These are phyloP conservation scores for Phalacrocorax carbo DNA, from an alignment of 2,113 vertebrate species.

Conservation along the genomic window DNA sequence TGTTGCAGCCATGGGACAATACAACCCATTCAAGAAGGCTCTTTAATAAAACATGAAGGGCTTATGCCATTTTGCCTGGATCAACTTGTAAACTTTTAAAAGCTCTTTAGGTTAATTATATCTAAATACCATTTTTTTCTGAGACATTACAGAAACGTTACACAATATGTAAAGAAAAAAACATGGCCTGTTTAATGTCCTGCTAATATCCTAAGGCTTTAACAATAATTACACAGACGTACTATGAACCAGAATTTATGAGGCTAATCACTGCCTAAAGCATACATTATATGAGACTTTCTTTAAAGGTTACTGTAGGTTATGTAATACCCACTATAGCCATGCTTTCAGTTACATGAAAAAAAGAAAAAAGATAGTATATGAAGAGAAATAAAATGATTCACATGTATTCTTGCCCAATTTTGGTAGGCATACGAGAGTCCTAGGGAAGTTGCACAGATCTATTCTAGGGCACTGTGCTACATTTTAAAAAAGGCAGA, in stretches of 20 bases:
- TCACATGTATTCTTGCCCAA: not conserved
- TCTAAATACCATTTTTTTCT: constrained; percentile 12
- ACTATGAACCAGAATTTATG: constrained; percentile 62
- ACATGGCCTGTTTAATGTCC: constrained; percentile 25
- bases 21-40: not conserved
- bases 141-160: constrained; percentile 27
- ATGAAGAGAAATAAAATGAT: not conserved
- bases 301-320: constrained; percentile 6
- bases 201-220: constrained; percentile 57
- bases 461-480: not conserved
- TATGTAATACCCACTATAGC: not conserved
- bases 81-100: constrained; percentile 31
- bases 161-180: constrained; percentile 27
- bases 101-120: constrained; percentile 48
- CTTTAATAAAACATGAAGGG: constrained; percentile 39
- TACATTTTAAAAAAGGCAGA: not conserved
- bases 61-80: not conserved
- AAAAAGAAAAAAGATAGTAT: not conserved
- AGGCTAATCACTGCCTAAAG: constrained; percentile 68
- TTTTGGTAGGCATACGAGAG: not conserved
- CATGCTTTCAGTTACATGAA: not conserved
- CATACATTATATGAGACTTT: constrained; percentile 20
- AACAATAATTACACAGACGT: constrained; percentile 62
- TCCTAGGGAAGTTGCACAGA: not conserved
- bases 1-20: not conserved